Conservation (phyloP, 2,888 invertebrate species). For the Epinotia nisella region DNA sequence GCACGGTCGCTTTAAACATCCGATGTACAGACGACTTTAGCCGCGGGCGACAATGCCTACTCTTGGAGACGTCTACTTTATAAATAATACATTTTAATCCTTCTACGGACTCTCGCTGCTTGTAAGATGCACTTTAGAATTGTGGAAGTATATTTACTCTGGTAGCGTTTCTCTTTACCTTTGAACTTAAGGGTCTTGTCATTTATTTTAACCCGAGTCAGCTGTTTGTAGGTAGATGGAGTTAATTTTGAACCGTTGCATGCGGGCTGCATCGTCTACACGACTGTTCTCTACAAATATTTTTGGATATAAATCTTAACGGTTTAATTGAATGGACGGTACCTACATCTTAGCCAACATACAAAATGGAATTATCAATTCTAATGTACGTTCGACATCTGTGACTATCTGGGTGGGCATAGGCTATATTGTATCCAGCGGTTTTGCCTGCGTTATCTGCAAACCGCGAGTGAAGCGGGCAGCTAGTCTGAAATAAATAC, state of each 20-base stretch:
- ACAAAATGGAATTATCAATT: too few relatives aligned
- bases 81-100: constrained; percentile 73
- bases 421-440: too few relatives aligned
- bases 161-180: neutral
- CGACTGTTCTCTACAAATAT: too few relatives aligned
- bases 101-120: constrained; percentile 52
- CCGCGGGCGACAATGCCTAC: constrained; percentile 48
- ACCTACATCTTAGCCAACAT: too few relatives aligned
- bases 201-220: neutral
- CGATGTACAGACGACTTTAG: constrained; percentile 34
- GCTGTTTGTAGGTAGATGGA: neutral
- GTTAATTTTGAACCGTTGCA: neutral
- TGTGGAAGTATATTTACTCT: constrained; percentile 15
- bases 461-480: too few relatives aligned
- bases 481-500: too few relatives aligned
- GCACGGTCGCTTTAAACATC: neutral
- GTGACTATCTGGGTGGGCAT: too few relatives aligned
- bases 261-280: neutral
- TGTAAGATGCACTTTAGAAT: constrained; percentile 27
- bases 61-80: constrained; percentile 56
- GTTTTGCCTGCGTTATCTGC: too few relatives aligned
- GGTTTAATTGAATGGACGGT: too few relatives aligned
- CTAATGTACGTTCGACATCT: too few relatives aligned
- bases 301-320: too few relatives aligned
- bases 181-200: constrained; percentile 6